Evolutionary conservation across 2,797 vertebrate genomes (phyloP), one percentile per base, ranked within the genome.

Genomic region (Garrulus glandarius): DNA sequence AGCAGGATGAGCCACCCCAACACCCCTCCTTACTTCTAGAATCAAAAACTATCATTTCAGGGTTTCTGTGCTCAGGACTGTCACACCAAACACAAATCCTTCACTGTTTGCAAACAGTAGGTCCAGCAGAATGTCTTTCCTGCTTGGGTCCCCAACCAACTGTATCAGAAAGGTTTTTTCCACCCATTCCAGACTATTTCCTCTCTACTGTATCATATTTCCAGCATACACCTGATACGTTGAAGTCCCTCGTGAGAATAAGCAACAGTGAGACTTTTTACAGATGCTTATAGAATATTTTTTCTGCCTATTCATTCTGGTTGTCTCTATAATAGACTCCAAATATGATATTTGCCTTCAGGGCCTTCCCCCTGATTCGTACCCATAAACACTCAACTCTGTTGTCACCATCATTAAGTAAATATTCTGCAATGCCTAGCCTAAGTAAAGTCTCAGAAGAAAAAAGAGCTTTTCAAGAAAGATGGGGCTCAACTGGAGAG

Each of bases 381-480:
- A 69, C 10, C 3, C 19, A 41, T 68, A 29, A 57, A 34, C 8
- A 59, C 13, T 41, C 24, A 50, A 41, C 15, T 6, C 44, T 69
- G 9, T 10, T 59, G 26, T 13, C 11, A 50, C 13, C 32, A 21
- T 50, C 13, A 43, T 50, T 26, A 69, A 20, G 20, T 24, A 69
- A 81, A 43, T 43, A 50, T 30, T 50, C 11, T 60, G 26, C 37
- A 30, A 32, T 60, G 3, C 32, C 26, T 81, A 37, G 50, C 26
- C 16, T 30, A 43, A 20, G 13, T 8, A 34, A 49, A 68, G 11
- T 50, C 55, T 50, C 0, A 0, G 37, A 14, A 26, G 8, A 47
- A 36, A 36, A 50, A 34, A 30, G 30, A 59, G 3, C 13, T 26
- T 81, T 36, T 43, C 36, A 60, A 32, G 46, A 81, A 47, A 81